A percentile compares a stretch with the other conserved stretches of the same genome.
Evolutionary conservation across 2,888 invertebrate genomes (phyloP).

Genomic region (Drosophila macrospina): DNA sequence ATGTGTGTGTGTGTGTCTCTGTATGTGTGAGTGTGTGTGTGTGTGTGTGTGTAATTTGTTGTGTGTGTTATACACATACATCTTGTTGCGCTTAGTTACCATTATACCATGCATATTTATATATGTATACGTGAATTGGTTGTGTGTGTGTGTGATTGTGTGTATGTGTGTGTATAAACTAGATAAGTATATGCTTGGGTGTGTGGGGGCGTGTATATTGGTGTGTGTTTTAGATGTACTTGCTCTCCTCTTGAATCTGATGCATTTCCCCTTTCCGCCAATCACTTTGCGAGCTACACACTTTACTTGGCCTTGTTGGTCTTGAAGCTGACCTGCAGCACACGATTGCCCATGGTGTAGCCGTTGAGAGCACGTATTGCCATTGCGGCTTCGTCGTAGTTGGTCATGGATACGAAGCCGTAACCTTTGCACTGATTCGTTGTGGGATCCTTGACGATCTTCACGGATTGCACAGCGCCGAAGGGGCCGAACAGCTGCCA

Average conservation of each 20-base stretch:
- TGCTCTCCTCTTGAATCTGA: conserved; percentile 7
- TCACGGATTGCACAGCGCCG: conserved; percentile 92
- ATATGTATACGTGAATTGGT: conserved; percentile 63
- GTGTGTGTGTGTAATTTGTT: conserved; percentile 12
- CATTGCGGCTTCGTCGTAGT: conserved; percentile 98
- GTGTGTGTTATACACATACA: conserved; percentile 67
- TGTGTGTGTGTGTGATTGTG: conserved; percentile 15
- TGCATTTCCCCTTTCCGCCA: conserved; percentile 16
- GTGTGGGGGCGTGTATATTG: conserved; percentile 19
- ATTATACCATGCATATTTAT: conserved; percentile 76
- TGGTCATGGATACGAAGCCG: conserved; percentile 99
- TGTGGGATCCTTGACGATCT: conserved; percentile 97
- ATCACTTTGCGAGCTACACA: background rate
- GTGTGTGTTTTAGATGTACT: conserved; percentile 25
- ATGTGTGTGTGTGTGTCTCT: conserved; percentile 31
- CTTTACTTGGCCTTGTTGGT: conserved; percentile 91
- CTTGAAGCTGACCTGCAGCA: conserved; percentile 99
- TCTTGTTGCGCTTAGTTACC: conserved; percentile 76
- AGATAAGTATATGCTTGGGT: conserved; percentile 49
- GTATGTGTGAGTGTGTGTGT: conserved; percentile 24
- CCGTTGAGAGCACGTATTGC: conserved; percentile 98
- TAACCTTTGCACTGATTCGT: conserved; percentile 99
- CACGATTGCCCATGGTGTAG: conserved; percentile 97
- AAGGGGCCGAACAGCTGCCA: conserved; percentile 97
- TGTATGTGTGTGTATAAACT: conserved; percentile 45